Evolutionary conservation across 2,113 vertebrate genomes (phyloP), one percentile per base, ranked within the genome.

Genomic region (Nesoenas mayeri): DNA sequence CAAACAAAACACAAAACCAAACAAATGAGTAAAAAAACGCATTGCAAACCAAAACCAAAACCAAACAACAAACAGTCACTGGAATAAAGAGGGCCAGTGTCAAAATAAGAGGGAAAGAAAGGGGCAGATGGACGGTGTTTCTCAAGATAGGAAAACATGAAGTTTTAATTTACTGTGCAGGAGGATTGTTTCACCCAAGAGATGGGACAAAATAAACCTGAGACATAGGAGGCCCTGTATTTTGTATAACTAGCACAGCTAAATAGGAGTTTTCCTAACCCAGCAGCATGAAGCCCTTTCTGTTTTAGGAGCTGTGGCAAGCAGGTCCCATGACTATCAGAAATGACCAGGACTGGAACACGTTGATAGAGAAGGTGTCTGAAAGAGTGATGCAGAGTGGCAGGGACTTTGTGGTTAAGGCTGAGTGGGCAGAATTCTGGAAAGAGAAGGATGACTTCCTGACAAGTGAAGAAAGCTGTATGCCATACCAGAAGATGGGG

Each of bases 331-430:
- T n/a, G 51, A 2, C 5, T 54, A 19, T 11, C 28, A 31, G 53
- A 47, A 53, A n/a, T 21, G 22, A 80, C 16, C 13, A 2, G 10
- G 74, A 17, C 16, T 38, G 42, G 18, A 42, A 42, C 10, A 0
- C 3, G 1, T 2, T 31, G 48, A 4, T 4, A 51, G 24, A 24
- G 19, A 13, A 5, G 28, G 13, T 6, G 12, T 50, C 40, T 56
- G 31, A 66, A 44, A 22, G 28, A 32, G 32, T 25, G 53, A 42
- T 22, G 9, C 25, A n/a, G 51, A 40, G 12, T 10, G 34, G 3
- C 5, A 24, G 10, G 21, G 32, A 16, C 21, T 50, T 44, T 48
- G 29, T 19, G 28, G 25, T 31, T 29, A 34, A 42, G 22, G 15
- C 15, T 72, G 64, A 48, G 9, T 2, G 19, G 22, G 29, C 36